Conservation (phyloP, 2,113 vertebrate species). For the Gallinago jamesoni region DNA sequence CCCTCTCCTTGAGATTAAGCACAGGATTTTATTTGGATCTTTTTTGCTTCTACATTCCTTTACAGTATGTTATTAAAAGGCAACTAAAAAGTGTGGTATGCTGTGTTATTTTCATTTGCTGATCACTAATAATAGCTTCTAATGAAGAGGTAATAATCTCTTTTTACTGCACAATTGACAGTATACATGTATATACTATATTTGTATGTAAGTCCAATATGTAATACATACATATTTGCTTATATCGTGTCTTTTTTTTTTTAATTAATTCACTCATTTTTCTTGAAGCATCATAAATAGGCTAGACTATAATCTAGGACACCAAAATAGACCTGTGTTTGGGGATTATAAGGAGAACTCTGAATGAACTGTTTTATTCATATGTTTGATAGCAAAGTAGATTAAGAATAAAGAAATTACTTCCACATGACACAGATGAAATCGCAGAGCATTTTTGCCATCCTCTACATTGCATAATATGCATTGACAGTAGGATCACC, state of each 20-base stretch:
- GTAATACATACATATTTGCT: background rate
- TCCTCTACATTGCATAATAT: background rate
- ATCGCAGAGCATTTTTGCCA: background rate
- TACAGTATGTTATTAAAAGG: background rate
- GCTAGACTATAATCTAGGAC: background rate
- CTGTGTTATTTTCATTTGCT: background rate
- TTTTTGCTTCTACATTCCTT: background rate
- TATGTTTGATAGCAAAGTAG: background rate
- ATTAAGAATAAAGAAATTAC: background rate
- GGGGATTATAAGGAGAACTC: background rate
- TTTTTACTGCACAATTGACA: background rate
- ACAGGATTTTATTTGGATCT: background rate
- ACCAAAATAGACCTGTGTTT: background rate
- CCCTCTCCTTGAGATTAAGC: background rate
- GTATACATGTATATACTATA: background rate
- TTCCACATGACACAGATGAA: background rate
- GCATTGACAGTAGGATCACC: background rate
- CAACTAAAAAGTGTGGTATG: background rate
- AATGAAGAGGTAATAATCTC: background rate
- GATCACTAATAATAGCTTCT: background rate
- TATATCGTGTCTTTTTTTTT: background rate
- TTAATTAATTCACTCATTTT: background rate
- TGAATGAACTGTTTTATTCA: background rate
- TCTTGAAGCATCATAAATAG: background rate
- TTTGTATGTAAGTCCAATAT: no score